Percentiles rank a stretch among this genome's conserved stretches.
Conservation (phyloP, 2,113 vertebrate genomes). For the Odontesthes bonariensis region DNA sequence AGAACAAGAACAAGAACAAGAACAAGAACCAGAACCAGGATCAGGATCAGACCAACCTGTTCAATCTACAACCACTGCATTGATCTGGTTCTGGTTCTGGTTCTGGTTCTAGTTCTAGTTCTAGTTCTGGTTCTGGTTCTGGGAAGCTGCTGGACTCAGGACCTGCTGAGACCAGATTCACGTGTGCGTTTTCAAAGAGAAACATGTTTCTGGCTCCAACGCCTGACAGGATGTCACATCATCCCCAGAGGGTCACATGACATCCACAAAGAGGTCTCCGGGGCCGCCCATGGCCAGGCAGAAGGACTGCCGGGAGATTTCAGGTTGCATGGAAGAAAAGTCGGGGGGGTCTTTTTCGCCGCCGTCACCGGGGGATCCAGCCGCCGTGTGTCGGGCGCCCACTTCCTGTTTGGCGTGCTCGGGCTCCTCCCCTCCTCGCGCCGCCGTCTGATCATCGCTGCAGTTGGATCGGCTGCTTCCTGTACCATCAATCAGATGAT, state of each 20-base stretch:
- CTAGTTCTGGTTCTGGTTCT: not conserved
- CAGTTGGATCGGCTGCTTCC: conserved; percentile 94
- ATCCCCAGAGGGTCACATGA: conserved; percentile 66
- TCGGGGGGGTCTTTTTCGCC: conserved; percentile 82
- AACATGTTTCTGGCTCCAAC: not conserved
- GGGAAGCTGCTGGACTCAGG: no score
- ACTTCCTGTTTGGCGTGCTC: conserved; percentile 84
- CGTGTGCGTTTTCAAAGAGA: conserved; percentile 7
- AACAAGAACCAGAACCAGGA: no score
- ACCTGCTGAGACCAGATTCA: no score
- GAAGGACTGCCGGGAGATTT: conserved; percentile 96
- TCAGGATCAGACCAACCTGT: no score
- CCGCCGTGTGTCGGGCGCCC: conserved; percentile 64
- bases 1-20: no score
- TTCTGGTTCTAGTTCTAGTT: no score
- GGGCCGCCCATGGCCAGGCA: conserved; percentile 96
- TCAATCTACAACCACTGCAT: no score
- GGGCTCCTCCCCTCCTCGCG: conserved; percentile 84
- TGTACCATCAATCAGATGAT: conserved; percentile 54
- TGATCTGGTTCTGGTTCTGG: no score
- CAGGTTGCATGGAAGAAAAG: conserved; percentile 89
- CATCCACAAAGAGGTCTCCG: conserved; percentile 97
- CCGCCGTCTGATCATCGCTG: conserved; percentile 82
- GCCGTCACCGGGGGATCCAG: conserved; percentile 75
- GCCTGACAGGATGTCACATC: conserved; percentile 11